A percentile compares a stretch with the other conserved stretches of the same genome.
phyloP scores from a whole-genome alignment of 1,140 invertebrate genomes.

The Tetragnatha versicolor region DNA sequence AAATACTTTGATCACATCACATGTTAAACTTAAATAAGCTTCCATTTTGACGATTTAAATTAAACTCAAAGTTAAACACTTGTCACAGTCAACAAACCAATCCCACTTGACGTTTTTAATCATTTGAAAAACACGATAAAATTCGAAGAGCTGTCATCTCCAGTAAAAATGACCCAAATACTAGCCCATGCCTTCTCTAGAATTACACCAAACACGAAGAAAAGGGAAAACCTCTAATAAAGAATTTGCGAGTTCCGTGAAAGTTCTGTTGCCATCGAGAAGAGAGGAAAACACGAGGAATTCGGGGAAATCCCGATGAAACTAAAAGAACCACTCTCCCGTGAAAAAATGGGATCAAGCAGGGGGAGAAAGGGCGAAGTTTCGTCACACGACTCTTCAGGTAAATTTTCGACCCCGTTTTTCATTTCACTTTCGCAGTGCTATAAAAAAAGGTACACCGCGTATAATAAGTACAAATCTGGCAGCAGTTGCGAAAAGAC shows the following conservation, averaged over 20 bases:
- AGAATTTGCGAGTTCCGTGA: conserved; percentile 6
- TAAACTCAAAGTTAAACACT: too few species aligned
- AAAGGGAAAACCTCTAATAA: neutral
- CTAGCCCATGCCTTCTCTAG: neutral
- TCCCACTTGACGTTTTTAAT: neutral
- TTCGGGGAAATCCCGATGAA: neutral
- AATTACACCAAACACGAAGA: neutral
- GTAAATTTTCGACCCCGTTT: conserved; percentile 4
- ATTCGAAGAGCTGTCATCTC: neutral
- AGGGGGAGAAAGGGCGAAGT: neutral
- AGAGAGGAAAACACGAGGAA: neutral
- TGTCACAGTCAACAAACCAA: neutral
- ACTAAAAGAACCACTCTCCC: conserved; percentile 12
- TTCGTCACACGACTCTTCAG: neutral
- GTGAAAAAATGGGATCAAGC: conserved; percentile 2
- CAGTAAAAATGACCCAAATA: neutral
- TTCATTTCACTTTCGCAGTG: neutral
- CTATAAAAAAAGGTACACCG: too few species aligned
- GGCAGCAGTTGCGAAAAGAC: neutral
- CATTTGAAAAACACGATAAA: neutral
- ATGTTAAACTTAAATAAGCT: too few species aligned
- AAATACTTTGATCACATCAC: too few species aligned
- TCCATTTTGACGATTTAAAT: too few species aligned
- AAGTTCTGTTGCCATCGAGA: neutral
- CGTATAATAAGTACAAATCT: neutral